Evolutionary conservation across 2,888 invertebrate genomes (phyloP).

Genomic region (Caenorhabditis sulstoni): DNA sequence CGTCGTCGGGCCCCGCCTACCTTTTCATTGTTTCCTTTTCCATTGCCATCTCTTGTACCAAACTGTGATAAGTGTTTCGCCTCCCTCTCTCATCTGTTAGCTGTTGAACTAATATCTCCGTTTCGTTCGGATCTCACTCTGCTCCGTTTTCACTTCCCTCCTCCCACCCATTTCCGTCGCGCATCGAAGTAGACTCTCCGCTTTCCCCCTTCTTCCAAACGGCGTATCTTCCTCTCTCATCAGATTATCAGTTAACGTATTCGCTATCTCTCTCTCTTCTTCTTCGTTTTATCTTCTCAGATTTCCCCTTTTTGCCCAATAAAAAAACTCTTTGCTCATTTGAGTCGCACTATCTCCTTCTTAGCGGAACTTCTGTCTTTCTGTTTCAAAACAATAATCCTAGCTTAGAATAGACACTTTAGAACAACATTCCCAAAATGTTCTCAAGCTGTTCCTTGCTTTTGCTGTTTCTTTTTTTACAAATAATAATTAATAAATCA

Average conservation of each 20-base stretch:
- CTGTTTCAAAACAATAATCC: slow-evolving; percentile 13
- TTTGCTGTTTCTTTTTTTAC: neutral
- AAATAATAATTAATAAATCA: too few relatives aligned
- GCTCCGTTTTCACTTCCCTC: slow-evolving; percentile 31
- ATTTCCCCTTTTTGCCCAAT: slow-evolving; percentile 6
- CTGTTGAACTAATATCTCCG: slow-evolving; percentile 6
- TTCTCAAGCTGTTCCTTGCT: neutral
- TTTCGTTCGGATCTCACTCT: slow-evolving; percentile 31
- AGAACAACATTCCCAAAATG: neutral
- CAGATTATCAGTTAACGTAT: slow-evolving; percentile 4
- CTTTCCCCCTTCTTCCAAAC: slow-evolving; percentile 27
- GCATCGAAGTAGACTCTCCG: slow-evolving; percentile 21
- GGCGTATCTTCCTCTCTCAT: slow-evolving; percentile 31
- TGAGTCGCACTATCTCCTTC: slow-evolving; percentile 26
- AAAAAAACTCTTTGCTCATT: slow-evolving; percentile 37
- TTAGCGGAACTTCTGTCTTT: slow-evolving; percentile 40
- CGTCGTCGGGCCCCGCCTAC: slow-evolving; percentile 4
- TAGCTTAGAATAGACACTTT: slow-evolving; percentile 3
- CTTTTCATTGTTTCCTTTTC: slow-evolving; percentile 22
- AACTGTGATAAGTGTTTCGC: slow-evolving; percentile 40
- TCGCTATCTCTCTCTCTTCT: too few relatives aligned
- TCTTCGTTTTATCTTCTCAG: neutral
- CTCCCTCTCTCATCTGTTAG: slow-evolving; percentile 11
- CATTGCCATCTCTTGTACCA: slow-evolving; percentile 40
- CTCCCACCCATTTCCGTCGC: slow-evolving; percentile 17